A percentile compares a stretch with the other conserved stretches of the same genome.
Conservation (phyloP, 2,797 vertebrate genomes). For the Lepidocolaptes lacrymiger region DNA sequence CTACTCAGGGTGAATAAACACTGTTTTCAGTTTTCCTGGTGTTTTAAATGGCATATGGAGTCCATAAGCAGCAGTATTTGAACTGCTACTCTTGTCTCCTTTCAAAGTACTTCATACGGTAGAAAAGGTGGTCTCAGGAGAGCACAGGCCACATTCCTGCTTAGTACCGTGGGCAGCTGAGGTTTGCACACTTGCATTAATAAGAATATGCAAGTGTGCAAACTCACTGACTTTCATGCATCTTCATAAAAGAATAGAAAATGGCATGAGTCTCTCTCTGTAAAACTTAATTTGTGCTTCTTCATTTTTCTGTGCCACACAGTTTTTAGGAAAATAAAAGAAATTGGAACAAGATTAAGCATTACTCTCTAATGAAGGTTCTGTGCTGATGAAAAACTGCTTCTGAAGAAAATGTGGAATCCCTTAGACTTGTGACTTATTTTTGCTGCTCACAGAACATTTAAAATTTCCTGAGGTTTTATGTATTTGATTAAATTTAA, state of each 20-base stretch:
- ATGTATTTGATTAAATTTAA: background rate
- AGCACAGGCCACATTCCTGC: background rate
- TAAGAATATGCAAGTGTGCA: background rate
- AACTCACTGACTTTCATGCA: background rate
- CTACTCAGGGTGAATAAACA: background rate
- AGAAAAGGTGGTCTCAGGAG: background rate
- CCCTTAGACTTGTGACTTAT: background rate
- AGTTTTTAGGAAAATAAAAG: background rate
- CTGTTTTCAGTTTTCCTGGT: background rate
- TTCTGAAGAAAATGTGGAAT: background rate
- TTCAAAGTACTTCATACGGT: background rate
- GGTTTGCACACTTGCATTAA: fast-evolving
- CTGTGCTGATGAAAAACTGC: background rate
- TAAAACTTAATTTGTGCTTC: background rate
- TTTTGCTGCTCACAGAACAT: background rate
- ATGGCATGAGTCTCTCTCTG: background rate
- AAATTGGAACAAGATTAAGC: background rate
- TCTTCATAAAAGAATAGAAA: background rate
- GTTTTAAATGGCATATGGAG: background rate
- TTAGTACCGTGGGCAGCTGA: fast-evolving
- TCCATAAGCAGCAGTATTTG: background rate
- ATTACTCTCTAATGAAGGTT: background rate
- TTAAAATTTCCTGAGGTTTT: background rate
- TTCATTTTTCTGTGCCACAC: background rate
- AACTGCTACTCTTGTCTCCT: background rate